A percentile compares a stretch with the other conserved stretches of the same genome.
These are phyloP conservation scores for Zoanthus solanderi DNA, from an alignment of 92 coral and sea anemone genomes.

Conservation along the genomic window DNA sequence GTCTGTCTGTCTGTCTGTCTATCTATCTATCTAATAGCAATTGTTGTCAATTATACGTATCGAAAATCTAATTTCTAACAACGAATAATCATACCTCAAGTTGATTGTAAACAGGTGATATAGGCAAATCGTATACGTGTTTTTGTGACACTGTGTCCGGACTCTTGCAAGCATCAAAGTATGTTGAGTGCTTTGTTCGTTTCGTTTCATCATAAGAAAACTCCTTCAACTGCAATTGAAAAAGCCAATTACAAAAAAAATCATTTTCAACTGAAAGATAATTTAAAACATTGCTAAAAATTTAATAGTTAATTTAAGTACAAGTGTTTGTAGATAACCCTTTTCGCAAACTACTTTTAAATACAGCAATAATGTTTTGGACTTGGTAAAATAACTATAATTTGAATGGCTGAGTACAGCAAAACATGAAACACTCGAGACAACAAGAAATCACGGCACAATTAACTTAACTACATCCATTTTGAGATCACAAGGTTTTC, in stretches of 20 bases:
- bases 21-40: no score
- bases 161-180: constrained; percentile 59
- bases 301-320: not conserved
- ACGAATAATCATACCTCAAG: not conserved
- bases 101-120: not conserved
- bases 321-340: no score
- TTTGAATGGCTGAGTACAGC: no score
- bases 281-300: no score
- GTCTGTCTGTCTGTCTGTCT: no score
- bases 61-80: not conserved
- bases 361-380: no score
- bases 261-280: not conserved
- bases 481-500: no score
- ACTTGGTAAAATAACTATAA: no score
- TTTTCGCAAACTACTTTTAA: no score
- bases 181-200: constrained; percentile 76
- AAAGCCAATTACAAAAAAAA: not conserved
- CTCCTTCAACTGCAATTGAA: constrained; percentile 49
- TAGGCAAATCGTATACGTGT: constrained; percentile 1
- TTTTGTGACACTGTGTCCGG: constrained; percentile 30
- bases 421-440: no score
- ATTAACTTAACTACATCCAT: no score
- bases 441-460: no score
- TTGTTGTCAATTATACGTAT: not conserved
- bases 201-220: constrained; percentile 60